These are phyloP conservation scores for Trimorus sp. DNA, from an alignment of 2,888 invertebrate genomes.

Conservation along the genomic window DNA sequence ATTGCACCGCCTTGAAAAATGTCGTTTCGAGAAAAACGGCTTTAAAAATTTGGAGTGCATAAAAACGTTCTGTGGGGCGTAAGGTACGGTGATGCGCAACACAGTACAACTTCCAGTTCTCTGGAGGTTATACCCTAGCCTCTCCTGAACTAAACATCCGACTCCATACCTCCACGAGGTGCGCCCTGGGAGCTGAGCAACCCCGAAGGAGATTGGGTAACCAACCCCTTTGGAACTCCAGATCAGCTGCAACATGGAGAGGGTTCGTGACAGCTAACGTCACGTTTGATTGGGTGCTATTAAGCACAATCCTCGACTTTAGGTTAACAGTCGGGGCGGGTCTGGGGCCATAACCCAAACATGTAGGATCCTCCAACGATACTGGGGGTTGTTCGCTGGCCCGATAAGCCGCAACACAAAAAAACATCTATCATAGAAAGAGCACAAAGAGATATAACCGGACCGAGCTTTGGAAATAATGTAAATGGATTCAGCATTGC, in stretches of 20 bases:
- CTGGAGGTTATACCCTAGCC: no score
- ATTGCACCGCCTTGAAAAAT: no score
- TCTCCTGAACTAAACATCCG: background rate
- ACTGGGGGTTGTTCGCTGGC: constrained; percentile 23
- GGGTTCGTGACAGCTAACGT: background rate
- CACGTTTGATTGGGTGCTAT: no score
- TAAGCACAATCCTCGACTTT: no score
- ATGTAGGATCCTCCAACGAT: constrained; percentile 20
- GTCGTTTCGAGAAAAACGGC: no score
- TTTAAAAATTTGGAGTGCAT: no score
- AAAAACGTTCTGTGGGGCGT: no score
- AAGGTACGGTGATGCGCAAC: no score
- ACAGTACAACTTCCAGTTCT: no score
- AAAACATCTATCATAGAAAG: constrained; percentile 15
- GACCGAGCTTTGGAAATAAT: constrained; percentile 21
- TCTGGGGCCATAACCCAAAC: background rate
- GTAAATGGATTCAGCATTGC: constrained; percentile 24
- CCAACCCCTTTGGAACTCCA: constrained; percentile 19
- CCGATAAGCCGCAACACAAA: constrained; percentile 31
- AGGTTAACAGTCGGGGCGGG: no score
- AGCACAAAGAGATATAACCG: constrained; percentile 15
- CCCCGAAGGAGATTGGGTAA: constrained; percentile 17
- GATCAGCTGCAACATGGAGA: constrained; percentile 6
- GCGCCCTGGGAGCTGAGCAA: constrained; percentile 7
- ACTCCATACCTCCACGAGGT: constrained; percentile 17